phyloP scores from a whole-genome alignment of 2,888 invertebrate species.

The Cheilosia scutellata region DNA sequence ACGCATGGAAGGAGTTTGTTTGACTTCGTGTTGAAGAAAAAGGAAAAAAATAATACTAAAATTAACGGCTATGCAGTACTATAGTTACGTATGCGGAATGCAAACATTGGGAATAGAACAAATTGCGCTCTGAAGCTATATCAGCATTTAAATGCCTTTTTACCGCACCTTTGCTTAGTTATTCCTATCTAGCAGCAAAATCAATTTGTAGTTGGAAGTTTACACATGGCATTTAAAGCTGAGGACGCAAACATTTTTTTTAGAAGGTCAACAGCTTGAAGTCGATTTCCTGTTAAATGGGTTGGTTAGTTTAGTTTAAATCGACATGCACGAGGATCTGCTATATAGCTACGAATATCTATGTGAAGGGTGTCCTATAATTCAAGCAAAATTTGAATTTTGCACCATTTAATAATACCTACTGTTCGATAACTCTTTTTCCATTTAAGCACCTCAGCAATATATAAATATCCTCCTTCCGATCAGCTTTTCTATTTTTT shows the following conservation, averaged over 20 bases:
- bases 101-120: conserved; percentile 26
- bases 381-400: too few species aligned
- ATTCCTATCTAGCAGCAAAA: conserved; percentile 1
- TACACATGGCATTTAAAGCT: not conserved
- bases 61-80: conserved; percentile 33
- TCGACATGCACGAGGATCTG: too few species aligned
- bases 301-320: too few species aligned
- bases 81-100: not conserved
- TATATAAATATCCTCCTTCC: too few species aligned
- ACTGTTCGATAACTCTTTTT: too few species aligned
- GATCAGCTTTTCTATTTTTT: too few species aligned
- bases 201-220: not conserved
- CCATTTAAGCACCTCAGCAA: too few species aligned
- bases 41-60: conserved; percentile 33
- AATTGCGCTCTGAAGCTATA: conserved; percentile 37
- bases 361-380: too few species aligned
- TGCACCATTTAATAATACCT: too few species aligned
- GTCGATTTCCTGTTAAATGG: too few species aligned
- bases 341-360: too few species aligned
- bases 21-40: conserved; percentile 43
- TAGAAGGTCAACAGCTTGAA: too few species aligned
- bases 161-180: conserved; percentile 3
- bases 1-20: conserved; percentile 35
- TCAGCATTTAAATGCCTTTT: conserved; percentile 20
- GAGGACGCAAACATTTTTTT: not conserved